Evolutionary conservation across 2,888 invertebrate species (phyloP).

Genomic region (Orthosia cruda): DNA sequence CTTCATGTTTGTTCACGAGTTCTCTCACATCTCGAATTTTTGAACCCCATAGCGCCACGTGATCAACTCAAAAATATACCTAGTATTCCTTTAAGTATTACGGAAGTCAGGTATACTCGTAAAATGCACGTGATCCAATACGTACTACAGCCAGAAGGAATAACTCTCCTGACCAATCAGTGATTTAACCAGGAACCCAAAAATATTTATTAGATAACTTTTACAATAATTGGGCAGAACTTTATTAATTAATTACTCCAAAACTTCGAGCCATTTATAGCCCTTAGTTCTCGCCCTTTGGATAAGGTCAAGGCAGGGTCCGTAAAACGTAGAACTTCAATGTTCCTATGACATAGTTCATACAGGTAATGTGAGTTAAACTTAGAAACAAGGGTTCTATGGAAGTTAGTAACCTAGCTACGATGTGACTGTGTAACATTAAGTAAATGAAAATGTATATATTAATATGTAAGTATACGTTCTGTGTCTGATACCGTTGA

Average conservation of each 20-base stretch:
- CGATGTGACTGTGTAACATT: slow-evolving; percentile 18
- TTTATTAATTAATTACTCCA: slow-evolving; percentile 32
- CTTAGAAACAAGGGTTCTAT: slow-evolving; percentile 30
- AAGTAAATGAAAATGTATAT: slow-evolving; percentile 15
- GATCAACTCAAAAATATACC: slow-evolving; percentile 16
- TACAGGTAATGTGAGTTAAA: slow-evolving; percentile 35
- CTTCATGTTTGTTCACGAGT: slow-evolving; percentile 13
- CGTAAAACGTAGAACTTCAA: slow-evolving; percentile 27
- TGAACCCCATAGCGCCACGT: neutral
- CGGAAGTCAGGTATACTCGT: neutral
- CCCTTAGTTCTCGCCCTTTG: slow-evolving; percentile 17
- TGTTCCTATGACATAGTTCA: slow-evolving; percentile 49
- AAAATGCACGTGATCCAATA: neutral
- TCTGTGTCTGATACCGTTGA: slow-evolving; percentile 15
- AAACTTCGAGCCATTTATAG: slow-evolving; percentile 16
- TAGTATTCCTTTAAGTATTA: neutral
- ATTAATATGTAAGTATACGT: neutral
- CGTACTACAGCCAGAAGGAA: neutral
- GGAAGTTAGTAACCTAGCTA: slow-evolving; percentile 20
- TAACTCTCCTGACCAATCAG: neutral
- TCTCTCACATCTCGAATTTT: slow-evolving; percentile 6
- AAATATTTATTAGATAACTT: slow-evolving; percentile 16
- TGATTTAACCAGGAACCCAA: slow-evolving; percentile 10
- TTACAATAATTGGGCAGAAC: slow-evolving; percentile 26
- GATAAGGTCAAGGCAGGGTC: slow-evolving; percentile 29